Conservation (phyloP, 92 coral and sea anemone species). For the Actinostola sp. region DNA sequence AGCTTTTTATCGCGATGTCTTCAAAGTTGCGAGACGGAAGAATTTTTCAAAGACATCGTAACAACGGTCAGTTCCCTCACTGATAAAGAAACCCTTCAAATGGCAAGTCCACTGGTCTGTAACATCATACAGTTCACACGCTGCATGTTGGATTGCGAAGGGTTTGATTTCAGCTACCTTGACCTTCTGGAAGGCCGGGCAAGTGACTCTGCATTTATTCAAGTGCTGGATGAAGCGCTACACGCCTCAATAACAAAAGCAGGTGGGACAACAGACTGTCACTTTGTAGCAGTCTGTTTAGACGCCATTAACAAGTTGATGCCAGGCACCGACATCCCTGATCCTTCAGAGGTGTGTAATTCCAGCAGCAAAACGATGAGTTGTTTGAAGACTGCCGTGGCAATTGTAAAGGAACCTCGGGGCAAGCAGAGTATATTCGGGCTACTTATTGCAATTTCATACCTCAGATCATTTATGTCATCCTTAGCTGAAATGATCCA, state of each 20-base stretch:
- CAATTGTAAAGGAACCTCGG: conserved; percentile 36
- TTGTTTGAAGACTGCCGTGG: conserved; percentile 37
- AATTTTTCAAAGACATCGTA: conserved; percentile 2
- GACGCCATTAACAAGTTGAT: conserved; percentile 64
- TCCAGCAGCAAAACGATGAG: conserved; percentile 41
- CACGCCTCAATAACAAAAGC: background rate
- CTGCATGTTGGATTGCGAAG: conserved; percentile 32
- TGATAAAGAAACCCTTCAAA: conserved; percentile 1
- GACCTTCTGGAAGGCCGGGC: conserved; percentile 45
- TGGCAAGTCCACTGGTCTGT: conserved; percentile 57
- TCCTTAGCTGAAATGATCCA: conserved; percentile 49
- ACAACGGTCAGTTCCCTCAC: conserved; percentile 5
- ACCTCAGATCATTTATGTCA: conserved; percentile 56
- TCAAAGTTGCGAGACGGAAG: conserved; percentile 13
- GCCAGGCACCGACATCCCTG: conserved; percentile 44
- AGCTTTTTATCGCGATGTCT: conserved; percentile 28
- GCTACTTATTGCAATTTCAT: conserved; percentile 70
- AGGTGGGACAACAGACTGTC: conserved; percentile 38
- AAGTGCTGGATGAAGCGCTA: conserved; percentile 23
- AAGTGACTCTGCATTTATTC: conserved; percentile 29
- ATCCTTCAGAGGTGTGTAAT: conserved; percentile 32
- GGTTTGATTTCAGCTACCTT: conserved; percentile 66
- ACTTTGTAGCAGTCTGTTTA: conserved; percentile 66
- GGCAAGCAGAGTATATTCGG: conserved; percentile 35
- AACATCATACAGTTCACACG: conserved; percentile 16